Conservation (phyloP, 2,797 vertebrate genomes). For the Acrossocheilus fasciatus region DNA sequence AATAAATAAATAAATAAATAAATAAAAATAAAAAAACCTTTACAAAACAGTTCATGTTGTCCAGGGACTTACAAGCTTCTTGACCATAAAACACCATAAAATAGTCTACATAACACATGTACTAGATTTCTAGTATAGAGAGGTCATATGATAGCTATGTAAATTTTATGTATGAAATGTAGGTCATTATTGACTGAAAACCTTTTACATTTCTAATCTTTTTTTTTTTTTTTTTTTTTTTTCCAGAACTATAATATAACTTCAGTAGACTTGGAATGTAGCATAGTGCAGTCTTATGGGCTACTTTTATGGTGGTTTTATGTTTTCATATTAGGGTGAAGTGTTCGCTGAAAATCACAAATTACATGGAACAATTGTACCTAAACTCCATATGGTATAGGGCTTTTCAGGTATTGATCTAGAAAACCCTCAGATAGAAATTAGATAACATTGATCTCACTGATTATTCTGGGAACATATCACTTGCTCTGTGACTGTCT, state of each 20-base stretch:
- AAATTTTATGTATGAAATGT: too few species aligned
- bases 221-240: not conserved
- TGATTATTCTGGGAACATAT: constrained; percentile 39
- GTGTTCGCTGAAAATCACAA: not conserved
- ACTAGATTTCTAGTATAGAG: not conserved
- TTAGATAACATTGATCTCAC: constrained; percentile 28
- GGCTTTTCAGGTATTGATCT: constrained; percentile 19
- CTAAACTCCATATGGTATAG: not conserved
- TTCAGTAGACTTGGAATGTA: not conserved
- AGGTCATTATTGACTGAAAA: not conserved
- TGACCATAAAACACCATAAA: not conserved
- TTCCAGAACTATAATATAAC: not conserved
- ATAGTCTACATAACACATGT: not conserved
- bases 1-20: too few species aligned
- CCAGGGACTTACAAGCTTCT: not conserved
- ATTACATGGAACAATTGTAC: not conserved
- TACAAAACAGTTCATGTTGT: not conserved
- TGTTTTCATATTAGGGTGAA: not conserved
- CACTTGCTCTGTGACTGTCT: not conserved
- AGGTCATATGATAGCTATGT: not conserved
- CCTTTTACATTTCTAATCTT: not conserved
- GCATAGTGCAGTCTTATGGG: not conserved
- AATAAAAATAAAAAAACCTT: not conserved
- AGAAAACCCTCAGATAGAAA: constrained; percentile 4
- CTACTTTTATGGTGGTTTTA: not conserved